Base-by-base conservation (phyloP, 2,113 vertebrate species). In the Lates calcarifer region DNA sequence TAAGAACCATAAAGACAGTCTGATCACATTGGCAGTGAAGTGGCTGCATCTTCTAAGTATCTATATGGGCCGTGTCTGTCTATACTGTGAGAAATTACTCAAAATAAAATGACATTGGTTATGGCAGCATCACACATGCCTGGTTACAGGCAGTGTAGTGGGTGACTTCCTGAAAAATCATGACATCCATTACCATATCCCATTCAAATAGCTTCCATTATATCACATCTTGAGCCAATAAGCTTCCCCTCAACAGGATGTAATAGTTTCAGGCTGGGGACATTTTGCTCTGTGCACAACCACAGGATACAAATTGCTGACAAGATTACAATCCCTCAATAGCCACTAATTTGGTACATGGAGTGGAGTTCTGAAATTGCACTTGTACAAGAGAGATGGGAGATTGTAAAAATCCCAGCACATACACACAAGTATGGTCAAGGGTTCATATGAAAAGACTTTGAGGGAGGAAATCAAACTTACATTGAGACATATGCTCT, bases 221-320 rank as follows among this genome's bases (percentile, higher is more conserved):
- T 78, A 79, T 81, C 74, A 83, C 86, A 91, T 91, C 89, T 91
- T 85, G 87, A 91, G 82, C 69, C 75, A 89, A 87, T 90, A 87
- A 79, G 67, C 69, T 76, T 56, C 58, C 58, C 11, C 79, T 66
- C 58, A 67, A 81, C 64, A 39, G 68, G 57, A 73, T 24, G 56
- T 85, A 87, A 92, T 89, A 5, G 85, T 68, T 90, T 65, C 86
- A 90, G 81, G 88, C 68, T 91, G 88, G 70, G 53, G 63, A 82
- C 61, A 86, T 85, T 84, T 79, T 82, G 65, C 39, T 80, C 67
- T 2, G 45, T 75, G 82, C 68, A 56, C 49, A 65, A 90, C 75
- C 68, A 57, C 49, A 7, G 75, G 81, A 80, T 85, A 83, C 70
- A 28, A 89, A 90, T 86, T 87, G 60, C 77, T 28, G 69, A 82